Conservation (phyloP, 2,888 invertebrate genomes). For the Synergus laeviventris region DNA sequence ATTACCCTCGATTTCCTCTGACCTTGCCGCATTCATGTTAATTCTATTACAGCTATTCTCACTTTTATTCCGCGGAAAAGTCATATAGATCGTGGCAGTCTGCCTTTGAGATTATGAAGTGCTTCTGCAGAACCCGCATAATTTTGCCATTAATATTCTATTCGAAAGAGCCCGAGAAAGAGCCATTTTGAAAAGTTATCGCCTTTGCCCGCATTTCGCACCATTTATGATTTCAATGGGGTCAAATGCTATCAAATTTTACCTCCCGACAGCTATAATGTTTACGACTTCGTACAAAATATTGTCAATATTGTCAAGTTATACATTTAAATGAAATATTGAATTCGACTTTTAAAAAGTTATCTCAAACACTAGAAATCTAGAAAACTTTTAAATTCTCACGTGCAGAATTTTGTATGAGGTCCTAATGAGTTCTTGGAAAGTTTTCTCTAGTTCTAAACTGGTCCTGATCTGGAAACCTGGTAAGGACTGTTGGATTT, state of each 20-base stretch:
- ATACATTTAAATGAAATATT: too few relatives aligned
- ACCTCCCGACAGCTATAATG: not conserved
- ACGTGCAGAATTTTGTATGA: too few relatives aligned
- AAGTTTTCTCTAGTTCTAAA: too few relatives aligned
- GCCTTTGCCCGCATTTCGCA: slow-evolving; percentile 31
- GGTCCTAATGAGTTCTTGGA: too few relatives aligned
- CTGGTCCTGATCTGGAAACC: too few relatives aligned
- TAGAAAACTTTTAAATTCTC: too few relatives aligned
- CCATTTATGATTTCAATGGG: slow-evolving; percentile 17
- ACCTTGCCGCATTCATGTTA: not conserved
- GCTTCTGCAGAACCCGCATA: slow-evolving; percentile 16
- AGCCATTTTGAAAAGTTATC: slow-evolving; percentile 6
- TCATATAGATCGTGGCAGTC: not conserved
- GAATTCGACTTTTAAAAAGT: too few relatives aligned
- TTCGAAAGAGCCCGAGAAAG: slow-evolving; percentile 13
- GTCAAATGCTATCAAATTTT: not conserved
- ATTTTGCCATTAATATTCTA: slow-evolving; percentile 1
- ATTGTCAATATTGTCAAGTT: not conserved
- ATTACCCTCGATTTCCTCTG: not conserved
- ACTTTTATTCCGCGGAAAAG: not conserved
- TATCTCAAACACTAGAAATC: too few relatives aligned
- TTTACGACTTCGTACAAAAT: not conserved
- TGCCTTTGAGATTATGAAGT: not conserved
- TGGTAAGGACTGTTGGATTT: too few relatives aligned
- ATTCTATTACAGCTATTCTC: not conserved